phyloP scores from a whole-genome alignment of 1,140 invertebrate species.

The Wiebesia pumilae region DNA sequence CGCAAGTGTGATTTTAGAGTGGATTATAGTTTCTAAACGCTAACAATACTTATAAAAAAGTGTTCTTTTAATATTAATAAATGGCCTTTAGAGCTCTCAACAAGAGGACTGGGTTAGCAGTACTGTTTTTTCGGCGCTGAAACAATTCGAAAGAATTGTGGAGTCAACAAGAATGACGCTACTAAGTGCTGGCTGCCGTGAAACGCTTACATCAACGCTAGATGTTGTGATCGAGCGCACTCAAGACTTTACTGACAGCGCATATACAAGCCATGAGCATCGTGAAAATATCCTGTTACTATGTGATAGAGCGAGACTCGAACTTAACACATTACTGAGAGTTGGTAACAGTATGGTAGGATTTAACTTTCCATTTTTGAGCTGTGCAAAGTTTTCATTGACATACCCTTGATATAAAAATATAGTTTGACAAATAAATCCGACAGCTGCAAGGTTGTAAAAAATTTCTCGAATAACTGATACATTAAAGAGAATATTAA shows the following conservation, averaged over 20 bases:
- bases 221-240: slow-evolving; percentile 95
- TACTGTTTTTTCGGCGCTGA: slow-evolving; percentile 86
- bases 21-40: no score
- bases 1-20: no score
- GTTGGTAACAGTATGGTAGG: slow-evolving; percentile 88
- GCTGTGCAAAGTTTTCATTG: neutral
- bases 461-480: neutral
- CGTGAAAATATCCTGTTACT: slow-evolving; percentile 94
- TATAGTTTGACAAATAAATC: neutral
- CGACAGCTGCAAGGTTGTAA: neutral
- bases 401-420: no score
- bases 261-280: slow-evolving; percentile 97
- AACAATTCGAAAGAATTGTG: slow-evolving; percentile 88
- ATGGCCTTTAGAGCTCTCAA: slow-evolving; percentile 70
- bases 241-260: slow-evolving; percentile 99
- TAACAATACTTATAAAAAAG: no score
- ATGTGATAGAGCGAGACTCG: slow-evolving; percentile 90
- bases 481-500: neutral
- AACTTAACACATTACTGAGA: slow-evolving; percentile 90
- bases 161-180: slow-evolving; percentile 85
- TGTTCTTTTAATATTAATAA: neutral
- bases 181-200: slow-evolving; percentile 78
- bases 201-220: slow-evolving; percentile 87
- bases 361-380: neutral
- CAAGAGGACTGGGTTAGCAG: slow-evolving; percentile 81